Base-by-base conservation (phyloP, 2,888 invertebrate genomes). In the Alviniconcha strummeri region DNA sequence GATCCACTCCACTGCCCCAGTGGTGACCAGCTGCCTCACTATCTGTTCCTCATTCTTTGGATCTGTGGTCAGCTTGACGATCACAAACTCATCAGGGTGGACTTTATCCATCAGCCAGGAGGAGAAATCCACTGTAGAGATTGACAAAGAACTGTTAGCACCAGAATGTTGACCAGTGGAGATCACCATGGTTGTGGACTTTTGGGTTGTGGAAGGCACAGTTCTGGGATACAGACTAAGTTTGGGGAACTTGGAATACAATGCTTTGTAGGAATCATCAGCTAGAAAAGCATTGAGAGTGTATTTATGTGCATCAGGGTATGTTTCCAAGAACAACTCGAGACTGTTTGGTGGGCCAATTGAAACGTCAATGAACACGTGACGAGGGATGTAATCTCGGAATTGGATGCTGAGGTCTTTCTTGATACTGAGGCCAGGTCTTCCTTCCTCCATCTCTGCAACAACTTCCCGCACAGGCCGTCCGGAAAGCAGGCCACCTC, bases 41-140 rank as follows among this genome's bases (percentile, higher is more conserved):
- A 87, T 85, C 4, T 8, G 69, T 74, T 81, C 77, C 83, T 86
- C 87, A 15, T 52, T 69, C 13, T 82, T 52, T n/a, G 74, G 75
- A n/a, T 85, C 67, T 8, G 79, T 72, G 69, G 85, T 86, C 69
- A 88, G 57, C 72, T 87, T 86, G 5, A 88, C 54, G 6, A 88
- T 79, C 8, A 88, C 84, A 67, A 86, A 85, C 69, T 88, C 88
- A 55, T 88, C 88, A 8, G 85, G 82, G 60, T 88, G 87, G 1
- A 84, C 80, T 52, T 84, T 85, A 15, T 85, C 74, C 56, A 75
- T 72, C 11, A 88, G 54, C 87, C 87, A 88, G 9, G 75, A 19
- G 5, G 82, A 80, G 13, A 88, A 79, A 56, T 88, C 84, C n/a
- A 88, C 19, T 11, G 72, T 64, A 4, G 81, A 60, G 11, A 84